These are phyloP conservation scores for Wasmannia auropunctata DNA, from an alignment of 1,140 invertebrate genomes.

Conservation along the genomic window DNA sequence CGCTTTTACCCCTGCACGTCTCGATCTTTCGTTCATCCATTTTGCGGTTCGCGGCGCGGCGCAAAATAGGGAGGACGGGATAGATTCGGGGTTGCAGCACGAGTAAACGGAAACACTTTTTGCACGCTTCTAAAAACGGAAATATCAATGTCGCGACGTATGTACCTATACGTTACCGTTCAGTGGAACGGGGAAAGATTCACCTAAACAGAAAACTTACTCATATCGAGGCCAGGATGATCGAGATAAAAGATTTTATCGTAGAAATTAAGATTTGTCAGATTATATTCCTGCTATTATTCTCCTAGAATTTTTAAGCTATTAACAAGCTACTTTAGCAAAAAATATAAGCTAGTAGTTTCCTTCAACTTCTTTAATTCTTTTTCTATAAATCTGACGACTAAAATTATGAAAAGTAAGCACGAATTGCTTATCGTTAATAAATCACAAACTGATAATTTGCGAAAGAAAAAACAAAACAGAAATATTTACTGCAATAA, in stretches of 20 bases:
- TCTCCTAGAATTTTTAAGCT: neutral
- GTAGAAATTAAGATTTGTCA: neutral
- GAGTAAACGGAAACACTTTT: slow-evolving; percentile 24
- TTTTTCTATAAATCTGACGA: neutral
- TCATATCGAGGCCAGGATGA: no score
- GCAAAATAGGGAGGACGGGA: slow-evolving; percentile 15
- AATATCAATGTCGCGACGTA: neutral
- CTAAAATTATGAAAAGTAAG: neutral
- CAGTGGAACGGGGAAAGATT: neutral
- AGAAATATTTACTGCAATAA: neutral
- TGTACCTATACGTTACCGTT: neutral
- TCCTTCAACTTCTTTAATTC: neutral
- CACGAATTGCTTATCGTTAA: neutral
- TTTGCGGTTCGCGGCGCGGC: slow-evolving; percentile 23
- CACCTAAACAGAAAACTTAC: neutral
- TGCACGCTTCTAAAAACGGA: neutral
- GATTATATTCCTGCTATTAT: neutral
- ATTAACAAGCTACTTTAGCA: neutral
- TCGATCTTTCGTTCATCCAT: slow-evolving; percentile 56
- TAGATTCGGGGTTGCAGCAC: slow-evolving; percentile 11
- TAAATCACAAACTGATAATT: neutral
- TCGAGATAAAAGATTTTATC: neutral
- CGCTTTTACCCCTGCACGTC: slow-evolving; percentile 36
- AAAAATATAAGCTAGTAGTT: no score
- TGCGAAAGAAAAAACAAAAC: neutral